Evolutionary conservation across 2,797 vertebrate genomes (phyloP), one percentile per base, ranked within the genome.

Genomic region (Holocentrus rufus): DNA sequence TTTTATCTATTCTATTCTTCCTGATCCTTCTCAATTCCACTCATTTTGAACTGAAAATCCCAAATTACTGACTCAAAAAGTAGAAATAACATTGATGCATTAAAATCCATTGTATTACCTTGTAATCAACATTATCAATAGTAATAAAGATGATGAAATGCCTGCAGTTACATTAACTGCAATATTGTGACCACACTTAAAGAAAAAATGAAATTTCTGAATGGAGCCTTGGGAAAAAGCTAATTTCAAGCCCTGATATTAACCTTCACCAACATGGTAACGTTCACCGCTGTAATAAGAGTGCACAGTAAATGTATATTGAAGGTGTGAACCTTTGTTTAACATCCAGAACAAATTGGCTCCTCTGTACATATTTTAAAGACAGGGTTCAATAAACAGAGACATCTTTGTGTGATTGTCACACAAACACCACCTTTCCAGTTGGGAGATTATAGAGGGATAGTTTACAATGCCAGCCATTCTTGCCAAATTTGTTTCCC

Each of bases 401-500:
- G 64, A 42, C 14, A 50, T 85, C 31, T 34, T 34, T 6, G 5
- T 34, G 31, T 34, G 31, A 34, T 34, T 34, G 31, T 34, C 31
- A 34, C 25, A 27, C 25, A 27, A 27, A 27, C 25, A 27, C 31
- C 31, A 34, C 31, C 80, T 74, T 71, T 77, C 57, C 87, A 82
- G 85, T 72, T 82, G 80, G 82, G 69, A 79, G 61, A 87, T 89
- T 81, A 67, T 85, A 80, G 71, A 87, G 87, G 57, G 13, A 42
- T 69, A 65, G 85, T 90, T 86, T 86, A 86, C 77, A 82, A 82
- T 74, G 81, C 80, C 86, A 91, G 74, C 56, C 73, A 61, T 69
- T 76, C 42, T 53, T 34, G 74, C 84, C 84, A 87, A 75, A 85
- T 89, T 67, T 82, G 47, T 87, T 90, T 89, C 79, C 90, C 85